A percentile compares a stretch with the other conserved stretches of the same genome.
These are phyloP conservation scores for Crocidura indochinensis DNA, from an alignment of 2,797 vertebrate species.

Conservation along the genomic window DNA sequence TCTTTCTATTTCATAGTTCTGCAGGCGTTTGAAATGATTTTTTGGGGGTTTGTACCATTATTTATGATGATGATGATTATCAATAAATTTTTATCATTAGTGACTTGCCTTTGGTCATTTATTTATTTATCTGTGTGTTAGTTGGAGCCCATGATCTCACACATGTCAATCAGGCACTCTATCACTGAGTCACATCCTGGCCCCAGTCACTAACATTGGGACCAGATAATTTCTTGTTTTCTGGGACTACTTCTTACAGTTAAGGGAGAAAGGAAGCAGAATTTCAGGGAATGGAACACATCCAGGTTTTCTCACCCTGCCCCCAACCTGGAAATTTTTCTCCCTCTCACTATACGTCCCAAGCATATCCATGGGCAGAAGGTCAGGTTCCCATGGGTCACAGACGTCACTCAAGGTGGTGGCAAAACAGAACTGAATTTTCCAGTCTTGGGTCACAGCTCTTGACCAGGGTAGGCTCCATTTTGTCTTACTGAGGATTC, in stretches of 20 bases:
- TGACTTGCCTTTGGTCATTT: not conserved
- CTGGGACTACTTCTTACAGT: not conserved
- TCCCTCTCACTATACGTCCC: too few species aligned
- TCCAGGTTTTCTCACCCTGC: too few species aligned
- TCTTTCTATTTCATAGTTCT: not conserved
- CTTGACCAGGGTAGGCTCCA: not conserved
- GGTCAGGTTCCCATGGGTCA: not conserved
- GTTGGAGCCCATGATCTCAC: too few species aligned
- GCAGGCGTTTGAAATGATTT: not conserved
- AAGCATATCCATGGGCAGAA: not conserved
- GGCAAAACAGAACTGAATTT: not conserved
- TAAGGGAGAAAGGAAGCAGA: not conserved
- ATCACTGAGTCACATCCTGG: too few species aligned
- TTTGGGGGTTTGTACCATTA: conserved; percentile 1
- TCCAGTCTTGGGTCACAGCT: not conserved
- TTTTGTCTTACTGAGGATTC: not conserved
- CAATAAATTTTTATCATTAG: not conserved
- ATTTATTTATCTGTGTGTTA: too few species aligned
- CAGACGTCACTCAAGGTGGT: not conserved
- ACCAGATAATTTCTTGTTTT: not conserved
- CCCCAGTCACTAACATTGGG: not conserved
- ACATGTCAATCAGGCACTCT: too few species aligned
- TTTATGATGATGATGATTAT: not conserved
- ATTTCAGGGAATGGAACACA: not conserved
- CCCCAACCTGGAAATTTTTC: not conserved